Percentiles rank a stretch among this genome's conserved stretches.
Evolutionary conservation across 2,113 vertebrate species (phyloP).

Genomic region (Budorcas taxicolor): DNA sequence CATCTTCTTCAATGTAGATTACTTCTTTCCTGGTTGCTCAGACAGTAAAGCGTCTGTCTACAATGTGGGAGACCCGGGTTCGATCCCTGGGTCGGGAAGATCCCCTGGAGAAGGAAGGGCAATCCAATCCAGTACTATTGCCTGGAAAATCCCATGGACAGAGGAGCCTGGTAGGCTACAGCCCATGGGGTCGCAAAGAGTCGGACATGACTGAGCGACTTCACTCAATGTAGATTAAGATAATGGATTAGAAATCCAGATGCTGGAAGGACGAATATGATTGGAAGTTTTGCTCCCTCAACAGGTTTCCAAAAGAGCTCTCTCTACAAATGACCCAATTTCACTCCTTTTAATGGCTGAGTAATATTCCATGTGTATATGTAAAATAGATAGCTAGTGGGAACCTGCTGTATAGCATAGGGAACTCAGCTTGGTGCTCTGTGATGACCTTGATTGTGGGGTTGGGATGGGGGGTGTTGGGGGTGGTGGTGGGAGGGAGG

Average conservation of each 20-base stretch:
- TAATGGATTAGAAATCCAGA: not conserved
- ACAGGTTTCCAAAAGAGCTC: not conserved
- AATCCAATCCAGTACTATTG: too few species aligned
- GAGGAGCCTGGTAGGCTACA: too few species aligned
- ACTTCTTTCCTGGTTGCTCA: too few species aligned
- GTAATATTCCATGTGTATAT: not conserved
- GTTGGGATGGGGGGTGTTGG: rapidly evolving
- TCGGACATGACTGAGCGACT: too few species aligned
- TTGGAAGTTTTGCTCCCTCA: not conserved
- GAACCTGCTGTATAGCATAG: not conserved
- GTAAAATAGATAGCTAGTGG: not conserved
- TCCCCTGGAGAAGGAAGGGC: too few species aligned
- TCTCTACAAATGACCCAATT: not conserved
- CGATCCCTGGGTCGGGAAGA: too few species aligned
- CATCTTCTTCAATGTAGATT: not conserved
- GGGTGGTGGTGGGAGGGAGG: not conserved
- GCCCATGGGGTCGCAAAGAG: too few species aligned
- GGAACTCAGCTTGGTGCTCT: not conserved
- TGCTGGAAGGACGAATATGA: not conserved
- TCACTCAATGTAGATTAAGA: not conserved
- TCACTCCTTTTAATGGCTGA: not conserved
- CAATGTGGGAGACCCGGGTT: too few species aligned
- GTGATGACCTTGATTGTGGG: not conserved
- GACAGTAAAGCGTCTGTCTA: too few species aligned
- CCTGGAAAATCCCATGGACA: too few species aligned